phyloP scores from a whole-genome alignment of 2,113 vertebrate species.

The Oceanodroma tethys region DNA sequence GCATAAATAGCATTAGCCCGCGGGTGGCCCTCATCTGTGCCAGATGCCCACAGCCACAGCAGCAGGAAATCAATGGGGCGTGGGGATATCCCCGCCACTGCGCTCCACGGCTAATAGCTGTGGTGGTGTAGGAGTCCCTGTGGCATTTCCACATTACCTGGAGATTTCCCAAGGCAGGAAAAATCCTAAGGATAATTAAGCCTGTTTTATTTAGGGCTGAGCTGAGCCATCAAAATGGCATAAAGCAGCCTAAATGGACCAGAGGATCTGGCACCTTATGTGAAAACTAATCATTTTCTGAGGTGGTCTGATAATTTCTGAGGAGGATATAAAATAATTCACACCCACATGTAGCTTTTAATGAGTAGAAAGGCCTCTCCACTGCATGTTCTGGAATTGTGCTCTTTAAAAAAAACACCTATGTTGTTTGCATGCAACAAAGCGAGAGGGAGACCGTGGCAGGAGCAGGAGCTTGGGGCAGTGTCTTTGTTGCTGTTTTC shows the following conservation, averaged over 20 bases:
- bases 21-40: conserved; percentile 39
- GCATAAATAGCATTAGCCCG: conserved; percentile 7
- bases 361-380: conserved; percentile 1
- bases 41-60: conserved; percentile 52
- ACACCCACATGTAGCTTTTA: conserved; percentile 43
- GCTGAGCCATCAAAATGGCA: conserved; percentile 58
- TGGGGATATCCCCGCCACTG: conserved; percentile 38
- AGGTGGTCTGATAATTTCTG: conserved; percentile 51
- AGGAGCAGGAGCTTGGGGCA: conserved; percentile 27
- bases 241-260: conserved; percentile 67
- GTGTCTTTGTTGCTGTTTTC: conserved; percentile 53
- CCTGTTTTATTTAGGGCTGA: conserved; percentile 66
- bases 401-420: neutral
- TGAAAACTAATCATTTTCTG: conserved; percentile 57
- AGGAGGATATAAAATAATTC: conserved; percentile 59
- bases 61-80: conserved; percentile 62
- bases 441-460: neutral
- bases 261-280: conserved; percentile 53
- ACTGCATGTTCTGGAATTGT: neutral
- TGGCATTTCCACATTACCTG: conserved; percentile 66
- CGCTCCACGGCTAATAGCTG: neutral
- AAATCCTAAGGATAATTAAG: conserved; percentile 69
- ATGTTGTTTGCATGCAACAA: neutral
- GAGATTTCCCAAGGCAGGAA: conserved; percentile 67
- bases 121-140: conserved; percentile 48